These are phyloP conservation scores for Oreochromis tanganicae DNA, from an alignment of 2,113 vertebrate genomes.

Conservation along the genomic window DNA sequence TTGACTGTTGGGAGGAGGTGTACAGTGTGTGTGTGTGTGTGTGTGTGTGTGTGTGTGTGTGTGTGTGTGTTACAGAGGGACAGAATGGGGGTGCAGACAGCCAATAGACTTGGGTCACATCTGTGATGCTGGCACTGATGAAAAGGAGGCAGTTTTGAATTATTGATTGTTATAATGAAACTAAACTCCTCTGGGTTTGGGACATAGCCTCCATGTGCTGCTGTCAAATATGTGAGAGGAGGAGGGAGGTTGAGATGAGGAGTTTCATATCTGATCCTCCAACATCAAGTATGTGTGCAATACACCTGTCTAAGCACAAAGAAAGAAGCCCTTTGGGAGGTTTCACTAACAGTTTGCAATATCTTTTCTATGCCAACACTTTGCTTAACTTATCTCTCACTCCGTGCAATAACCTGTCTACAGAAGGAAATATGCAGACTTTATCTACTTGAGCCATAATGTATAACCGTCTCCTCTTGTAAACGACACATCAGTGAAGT, in stretches of 20 bases:
- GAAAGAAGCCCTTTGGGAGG: background rate
- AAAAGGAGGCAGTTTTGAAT: conserved; percentile 65
- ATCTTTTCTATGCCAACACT: background rate
- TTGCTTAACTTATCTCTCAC: background rate
- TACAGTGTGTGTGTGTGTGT: background rate
- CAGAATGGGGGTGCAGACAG: background rate
- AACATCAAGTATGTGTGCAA: background rate
- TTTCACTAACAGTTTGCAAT: background rate
- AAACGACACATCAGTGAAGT: background rate
- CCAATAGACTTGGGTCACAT: conserved; percentile 56
- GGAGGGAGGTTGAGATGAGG: background rate
- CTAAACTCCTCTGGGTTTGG: conserved; percentile 32
- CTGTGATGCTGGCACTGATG: conserved; percentile 63
- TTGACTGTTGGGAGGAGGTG: conserved; percentile 8
- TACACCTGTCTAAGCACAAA: background rate
- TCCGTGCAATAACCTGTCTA: background rate
- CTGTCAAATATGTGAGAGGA: background rate
- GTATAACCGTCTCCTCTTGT: background rate
- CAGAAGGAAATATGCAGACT: background rate
- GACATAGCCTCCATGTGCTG: background rate
- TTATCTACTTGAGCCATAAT: background rate
- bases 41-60: no score
- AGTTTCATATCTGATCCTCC: background rate
- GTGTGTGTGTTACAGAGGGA: background rate
- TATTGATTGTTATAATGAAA: conserved; percentile 74